Base-by-base conservation (phyloP, 2,888 invertebrate genomes). In the Platypus cylindrus region DNA sequence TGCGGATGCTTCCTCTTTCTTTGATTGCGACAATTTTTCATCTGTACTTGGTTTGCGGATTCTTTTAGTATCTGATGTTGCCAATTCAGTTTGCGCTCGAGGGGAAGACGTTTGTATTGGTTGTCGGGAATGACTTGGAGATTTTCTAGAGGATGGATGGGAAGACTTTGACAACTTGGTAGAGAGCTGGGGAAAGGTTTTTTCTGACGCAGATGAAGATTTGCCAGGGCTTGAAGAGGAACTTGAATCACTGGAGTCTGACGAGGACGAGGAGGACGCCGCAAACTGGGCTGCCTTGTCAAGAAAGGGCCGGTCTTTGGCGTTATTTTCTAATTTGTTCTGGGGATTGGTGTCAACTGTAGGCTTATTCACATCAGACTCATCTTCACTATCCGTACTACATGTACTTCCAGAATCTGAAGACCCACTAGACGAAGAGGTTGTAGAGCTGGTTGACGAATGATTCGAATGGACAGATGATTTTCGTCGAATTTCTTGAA, bases 241-340 rank as follows among this genome's bases (percentile, higher is more conserved):
- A 49, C 56, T 55, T 37, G 66, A 65, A 48, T 65, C 66, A 45
- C 66, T 68, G 48, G 64, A 64, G 48, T 73, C 73, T 51, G 74
- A 68, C 56, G 72, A 71, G 64, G 71, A 72, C 49, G 63, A 62
- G 55, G 73, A 69, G 60, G 73, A 69, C 61, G 73, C 72, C 64
- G 70, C 64, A 54, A 75, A 72, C 66, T 71, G 74, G 68, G 74
- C 69, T 68, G 70, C 77, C 76, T 75, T 78, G 75, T 75, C 75
- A 70, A 77, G 77, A 78, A 78, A 78, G 76, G 78, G 75, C 75
- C 75, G 73, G 68, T 76, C 76, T 65, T 73, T 70, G 56, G 55
- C 68, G 30, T 38, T 13, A 38, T n/a, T n/a, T n/a, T n/a, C n/a
- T n/a, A n/a, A n/a, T n/a, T n/a, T n/a, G n/a, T n/a, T n/a, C n/a